Evolutionary conservation across 2,113 vertebrate genomes (phyloP), one percentile per base, ranked within the genome.

Genomic region (Rostratula benghalensis): DNA sequence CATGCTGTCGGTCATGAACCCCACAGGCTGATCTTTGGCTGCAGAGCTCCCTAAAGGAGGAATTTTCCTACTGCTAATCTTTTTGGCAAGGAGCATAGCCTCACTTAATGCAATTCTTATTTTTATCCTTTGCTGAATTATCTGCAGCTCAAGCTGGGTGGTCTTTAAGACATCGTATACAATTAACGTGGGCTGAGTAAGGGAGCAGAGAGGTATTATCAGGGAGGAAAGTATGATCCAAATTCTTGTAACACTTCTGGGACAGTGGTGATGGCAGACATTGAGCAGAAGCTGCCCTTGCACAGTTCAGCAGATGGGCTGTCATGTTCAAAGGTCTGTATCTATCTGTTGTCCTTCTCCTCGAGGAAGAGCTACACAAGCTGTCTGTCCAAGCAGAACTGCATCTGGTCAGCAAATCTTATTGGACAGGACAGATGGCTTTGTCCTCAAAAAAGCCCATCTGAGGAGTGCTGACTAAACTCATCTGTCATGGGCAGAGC

Each of bases 61-160:
- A 51, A n/a, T 96, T 97, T 94, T 91, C 91, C 82, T 91, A 41
- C 41, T 80, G 78, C 84, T 88, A 31, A 88, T 93, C 84, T 91
- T 70, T 48, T 83, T 94, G 96, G 91, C 67, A 35, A 63, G 75
- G 46, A 89, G 11, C 7, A 1, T 13, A 9, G 89, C 70, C 81
- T 85, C 2, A 0, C 60, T 93, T 16, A 5, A 22, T 12, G 51
- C 87, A 68, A 31, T 80, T 95, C 94, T 94, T 97, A 87, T 93
- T 97, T 93, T 87, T 88, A 91, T 93, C 89, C 59, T 28, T 75
- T 0, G 0, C 81, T 21, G 84, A 71, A 70, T 1, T 54, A 71
- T 94, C 60, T 37, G 77, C 87, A 67, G 87, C 59, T 77, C 87
- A 0, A 45, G 51, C 91, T 95, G 94, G 93, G 96, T 97, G 96